These are phyloP conservation scores for Phylloscopus collybita DNA, from an alignment of 2,797 vertebrate species.

Conservation along the genomic window DNA sequence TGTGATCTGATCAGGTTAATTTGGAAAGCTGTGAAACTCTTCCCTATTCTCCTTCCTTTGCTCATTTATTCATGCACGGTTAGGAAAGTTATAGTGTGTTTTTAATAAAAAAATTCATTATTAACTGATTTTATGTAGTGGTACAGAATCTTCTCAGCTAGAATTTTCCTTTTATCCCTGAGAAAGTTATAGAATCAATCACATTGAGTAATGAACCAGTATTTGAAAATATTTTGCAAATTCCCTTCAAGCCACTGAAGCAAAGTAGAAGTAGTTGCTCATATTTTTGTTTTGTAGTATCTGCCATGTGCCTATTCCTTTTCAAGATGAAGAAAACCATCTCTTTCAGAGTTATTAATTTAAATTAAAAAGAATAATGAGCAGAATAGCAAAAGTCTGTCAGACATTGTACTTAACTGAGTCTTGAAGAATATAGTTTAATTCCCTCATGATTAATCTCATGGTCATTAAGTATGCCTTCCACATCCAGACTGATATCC, in stretches of 20 bases:
- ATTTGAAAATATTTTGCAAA: neutral
- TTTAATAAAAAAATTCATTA: neutral
- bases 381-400: neutral
- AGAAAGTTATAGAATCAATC: neutral
- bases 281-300: neutral
- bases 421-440: neutral
- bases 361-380: neutral
- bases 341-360: neutral
- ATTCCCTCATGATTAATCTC: neutral
- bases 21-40: neutral
- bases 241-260: neutral
- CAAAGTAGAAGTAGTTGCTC: neutral
- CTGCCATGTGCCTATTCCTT: neutral
- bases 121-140: neutral
- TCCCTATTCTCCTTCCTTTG: neutral
- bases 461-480: neutral
- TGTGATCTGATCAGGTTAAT: neutral
- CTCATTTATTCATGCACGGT: neutral
- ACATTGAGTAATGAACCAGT: neutral
- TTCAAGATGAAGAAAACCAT: neutral
- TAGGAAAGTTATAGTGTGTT: neutral
- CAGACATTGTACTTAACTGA: neutral
- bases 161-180: neutral
- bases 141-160: neutral
- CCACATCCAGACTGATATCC: neutral